Evolutionary conservation across 2,797 vertebrate genomes (phyloP), one percentile per base, ranked within the genome.

Genomic region (Pangasius krempfi): DNA sequence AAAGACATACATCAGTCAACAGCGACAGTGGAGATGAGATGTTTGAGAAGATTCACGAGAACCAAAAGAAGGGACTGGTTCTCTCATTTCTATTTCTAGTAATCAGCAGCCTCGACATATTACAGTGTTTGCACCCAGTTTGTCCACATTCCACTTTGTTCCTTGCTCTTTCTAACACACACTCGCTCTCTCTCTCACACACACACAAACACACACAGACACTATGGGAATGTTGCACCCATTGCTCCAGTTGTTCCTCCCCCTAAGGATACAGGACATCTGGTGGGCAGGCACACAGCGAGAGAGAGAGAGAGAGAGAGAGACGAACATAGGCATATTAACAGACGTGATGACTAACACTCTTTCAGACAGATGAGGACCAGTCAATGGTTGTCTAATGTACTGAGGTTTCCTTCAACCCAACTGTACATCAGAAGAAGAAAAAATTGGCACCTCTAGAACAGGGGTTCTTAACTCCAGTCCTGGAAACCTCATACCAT

Each of bases 181-280:
- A 44, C 70, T 8, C 47, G 92, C 89, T 86, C 85, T 58, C 86
- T 66, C 40, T 44, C 40, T 44, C 37, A 37, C 40, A 0, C 40
- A 44, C 5, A 44, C 40, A 44, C 40, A 44, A 5, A 44, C 44
- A 44, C 89, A 87, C 84, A 70, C 86, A 73, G 82, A 54, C 90
- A 64, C 84, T 87, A 90, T 90, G 90, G 90, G 92, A 94, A 91
- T 88, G 81, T 86, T 60, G 60, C 66, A 66, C 87, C 86, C 88
- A 92, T 87, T 84, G 88, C 89, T 92, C 87, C 94, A 95, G 93
- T 93, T 95, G 94, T 90, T 90, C n/a, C 88, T 56, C 27, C 33
- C 50, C 68, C 60, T 37, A 84, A 88, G 93, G 92, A 94, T 92
- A 86, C n/a, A 87, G 89, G 88, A 95, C 95, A 96, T 94, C 94